Evolutionary conservation across 1,140 invertebrate species (phyloP).

Genomic region (Papilio xuthus): DNA sequence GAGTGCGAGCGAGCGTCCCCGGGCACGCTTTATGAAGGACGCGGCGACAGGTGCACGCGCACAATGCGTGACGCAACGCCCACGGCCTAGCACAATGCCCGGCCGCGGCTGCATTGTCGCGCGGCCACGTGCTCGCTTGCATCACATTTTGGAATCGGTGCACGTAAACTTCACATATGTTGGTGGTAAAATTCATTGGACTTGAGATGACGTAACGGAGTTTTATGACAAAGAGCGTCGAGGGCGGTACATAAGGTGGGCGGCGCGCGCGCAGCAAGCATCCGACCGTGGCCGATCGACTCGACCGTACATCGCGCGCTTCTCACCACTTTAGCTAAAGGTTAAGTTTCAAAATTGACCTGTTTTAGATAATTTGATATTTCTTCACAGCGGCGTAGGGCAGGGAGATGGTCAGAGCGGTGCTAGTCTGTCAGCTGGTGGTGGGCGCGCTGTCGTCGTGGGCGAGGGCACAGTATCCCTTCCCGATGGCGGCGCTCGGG

Average conservation of each 20-base stretch:
- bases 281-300: not conserved
- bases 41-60: not conserved
- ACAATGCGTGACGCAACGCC: constrained; percentile 1
- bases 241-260: not conserved
- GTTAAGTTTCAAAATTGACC: not conserved
- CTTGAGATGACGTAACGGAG: not conserved
- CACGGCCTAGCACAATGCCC: not conserved
- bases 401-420: not conserved
- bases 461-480: constrained; percentile 24
- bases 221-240: not conserved
- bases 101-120: not conserved
- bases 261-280: not conserved
- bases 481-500: not conserved
- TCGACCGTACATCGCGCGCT: not conserved
- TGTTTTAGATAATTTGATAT: not conserved
- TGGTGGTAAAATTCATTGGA: not conserved
- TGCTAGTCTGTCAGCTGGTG: not conserved
- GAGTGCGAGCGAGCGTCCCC: not conserved
- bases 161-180: not conserved
- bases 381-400: not conserved
- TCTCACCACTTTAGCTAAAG: not conserved
- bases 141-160: not conserved
- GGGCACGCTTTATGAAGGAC: not conserved
- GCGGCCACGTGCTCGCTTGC: not conserved
- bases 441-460: not conserved